phyloP scores from a whole-genome alignment of 2,888 invertebrate genomes.

The Cosmia pyralina region DNA sequence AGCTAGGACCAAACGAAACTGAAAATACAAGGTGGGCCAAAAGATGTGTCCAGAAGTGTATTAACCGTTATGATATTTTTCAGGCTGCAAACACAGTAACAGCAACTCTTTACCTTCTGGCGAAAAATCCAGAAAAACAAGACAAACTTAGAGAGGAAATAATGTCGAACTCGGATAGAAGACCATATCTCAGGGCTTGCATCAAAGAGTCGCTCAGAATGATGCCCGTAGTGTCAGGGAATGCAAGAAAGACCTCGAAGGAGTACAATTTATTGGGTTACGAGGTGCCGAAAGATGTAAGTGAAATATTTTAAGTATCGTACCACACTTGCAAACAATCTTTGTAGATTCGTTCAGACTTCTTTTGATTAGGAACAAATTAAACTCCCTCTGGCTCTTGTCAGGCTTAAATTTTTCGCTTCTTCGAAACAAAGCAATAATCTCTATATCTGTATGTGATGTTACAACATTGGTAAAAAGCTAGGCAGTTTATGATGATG shows the following conservation, averaged over 20 bases:
- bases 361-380: background rate
- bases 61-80: background rate
- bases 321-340: background rate
- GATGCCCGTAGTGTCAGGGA: constrained; percentile 91
- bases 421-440: background rate
- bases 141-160: constrained; percentile 91
- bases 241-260: constrained; percentile 86
- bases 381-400: too few relatives aligned
- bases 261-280: constrained; percentile 92
- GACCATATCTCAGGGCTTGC: constrained; percentile 92
- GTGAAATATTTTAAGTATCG: constrained; percentile 52
- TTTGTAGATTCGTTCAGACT: background rate
- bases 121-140: constrained; percentile 92
- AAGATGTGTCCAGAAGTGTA: too few relatives aligned
- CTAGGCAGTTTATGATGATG: too few relatives aligned
- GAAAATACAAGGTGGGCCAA: too few relatives aligned
- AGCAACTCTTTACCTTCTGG: constrained; percentile 90
- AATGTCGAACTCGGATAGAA: constrained; percentile 71
- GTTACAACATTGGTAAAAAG: too few relatives aligned
- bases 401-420: background rate
- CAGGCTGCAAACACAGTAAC: constrained; percentile 90
- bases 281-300: constrained; percentile 90
- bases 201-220: constrained; percentile 93
- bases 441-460: background rate
- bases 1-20: too few relatives aligned